Evolutionary conservation across 1,140 invertebrate genomes (phyloP).

Genomic region (Cepaea nemoralis): DNA sequence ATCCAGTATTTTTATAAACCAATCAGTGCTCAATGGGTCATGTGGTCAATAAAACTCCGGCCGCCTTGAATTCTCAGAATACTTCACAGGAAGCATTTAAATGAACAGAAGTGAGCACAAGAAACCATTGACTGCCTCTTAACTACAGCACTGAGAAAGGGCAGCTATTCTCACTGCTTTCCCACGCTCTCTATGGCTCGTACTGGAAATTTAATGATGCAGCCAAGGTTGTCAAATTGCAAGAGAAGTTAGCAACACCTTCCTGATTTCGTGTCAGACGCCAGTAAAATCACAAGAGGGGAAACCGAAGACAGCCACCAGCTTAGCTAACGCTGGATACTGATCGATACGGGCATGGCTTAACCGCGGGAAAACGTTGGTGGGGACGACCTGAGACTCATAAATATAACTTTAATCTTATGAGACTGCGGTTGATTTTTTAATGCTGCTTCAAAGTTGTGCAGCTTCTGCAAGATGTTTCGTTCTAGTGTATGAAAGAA

Average conservation of each 20-base stretch:
- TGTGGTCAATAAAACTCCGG: no score
- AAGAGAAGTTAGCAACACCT: background rate
- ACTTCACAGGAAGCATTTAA: no score
- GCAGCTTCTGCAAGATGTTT: background rate
- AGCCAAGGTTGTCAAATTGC: background rate
- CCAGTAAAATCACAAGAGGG: background rate
- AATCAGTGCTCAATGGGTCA: no score
- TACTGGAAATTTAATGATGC: background rate
- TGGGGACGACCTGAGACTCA: background rate
- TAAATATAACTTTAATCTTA: conserved; percentile 4
- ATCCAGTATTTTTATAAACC: no score
- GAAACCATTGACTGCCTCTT: no score
- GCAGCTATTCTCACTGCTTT: background rate
- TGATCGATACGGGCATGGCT: background rate
- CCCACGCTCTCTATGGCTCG: background rate
- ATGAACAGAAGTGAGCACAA: no score
- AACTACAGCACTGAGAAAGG: background rate
- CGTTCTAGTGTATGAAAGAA: no score
- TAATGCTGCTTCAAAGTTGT: background rate
- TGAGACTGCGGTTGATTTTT: background rate
- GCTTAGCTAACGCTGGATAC: background rate
- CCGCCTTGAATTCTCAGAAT: no score
- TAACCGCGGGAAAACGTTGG: background rate
- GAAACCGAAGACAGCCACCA: background rate
- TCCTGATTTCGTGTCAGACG: background rate